phyloP scores from a whole-genome alignment of 2,113 vertebrate genomes.

The Diadophis punctatus region DNA sequence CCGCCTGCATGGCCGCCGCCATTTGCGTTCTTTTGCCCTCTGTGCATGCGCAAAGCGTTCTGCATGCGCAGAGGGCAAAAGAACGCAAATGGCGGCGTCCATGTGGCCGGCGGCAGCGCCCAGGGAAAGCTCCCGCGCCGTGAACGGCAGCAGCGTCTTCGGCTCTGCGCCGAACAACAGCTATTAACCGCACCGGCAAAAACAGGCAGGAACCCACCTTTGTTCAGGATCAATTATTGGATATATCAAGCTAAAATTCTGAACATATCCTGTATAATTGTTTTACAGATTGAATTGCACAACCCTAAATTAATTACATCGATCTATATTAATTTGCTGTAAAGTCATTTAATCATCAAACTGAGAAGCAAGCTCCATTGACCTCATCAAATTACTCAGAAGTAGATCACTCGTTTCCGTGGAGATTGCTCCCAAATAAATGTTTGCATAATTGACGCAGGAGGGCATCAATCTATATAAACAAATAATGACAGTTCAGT shows the following conservation, averaged over 20 bases:
- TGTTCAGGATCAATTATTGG: not conserved
- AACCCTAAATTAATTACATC: not conserved
- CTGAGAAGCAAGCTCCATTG: not conserved
- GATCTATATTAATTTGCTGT: not conserved
- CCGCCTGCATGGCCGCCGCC: too few relatives aligned
- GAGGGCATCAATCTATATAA: not conserved
- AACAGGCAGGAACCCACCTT: too few relatives aligned
- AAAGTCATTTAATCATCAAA: not conserved
- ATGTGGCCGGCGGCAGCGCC: too few relatives aligned
- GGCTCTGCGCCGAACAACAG: too few relatives aligned
- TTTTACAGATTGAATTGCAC: not conserved
- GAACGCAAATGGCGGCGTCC: too few relatives aligned
- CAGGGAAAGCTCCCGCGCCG: too few relatives aligned
- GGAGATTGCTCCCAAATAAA: not conserved
- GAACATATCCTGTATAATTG: not conserved
- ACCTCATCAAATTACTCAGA: not conserved
- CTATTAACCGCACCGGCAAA: too few relatives aligned
- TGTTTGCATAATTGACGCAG: not conserved
- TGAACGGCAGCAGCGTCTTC: too few relatives aligned
- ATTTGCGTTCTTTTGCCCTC: too few relatives aligned
- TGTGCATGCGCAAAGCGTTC: too few relatives aligned
- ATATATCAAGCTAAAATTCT: not conserved
- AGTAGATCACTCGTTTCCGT: not conserved
- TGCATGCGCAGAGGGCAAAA: too few relatives aligned
- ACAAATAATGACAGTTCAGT: not conserved